These are phyloP conservation scores for Standfussiana lucernea DNA, from an alignment of 2,888 invertebrate species.

Conservation along the genomic window DNA sequence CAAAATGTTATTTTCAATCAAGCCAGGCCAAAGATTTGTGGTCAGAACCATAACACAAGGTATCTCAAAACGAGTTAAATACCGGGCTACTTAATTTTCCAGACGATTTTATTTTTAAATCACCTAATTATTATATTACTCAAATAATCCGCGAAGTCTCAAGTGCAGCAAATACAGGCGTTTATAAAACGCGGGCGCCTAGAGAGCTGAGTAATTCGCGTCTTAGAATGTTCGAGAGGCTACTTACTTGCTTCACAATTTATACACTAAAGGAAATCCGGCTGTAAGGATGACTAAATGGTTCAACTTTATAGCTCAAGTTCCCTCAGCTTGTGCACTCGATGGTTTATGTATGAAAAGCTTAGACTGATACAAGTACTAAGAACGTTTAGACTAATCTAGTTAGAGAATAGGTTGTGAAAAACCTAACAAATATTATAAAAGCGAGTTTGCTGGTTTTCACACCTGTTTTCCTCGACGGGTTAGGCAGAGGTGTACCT, in stretches of 20 bases:
- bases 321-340: slow-evolving; percentile 32
- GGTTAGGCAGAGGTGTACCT: too few relatives aligned
- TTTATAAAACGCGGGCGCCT: slow-evolving; percentile 50
- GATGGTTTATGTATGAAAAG: slow-evolving; percentile 41
- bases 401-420: background rate
- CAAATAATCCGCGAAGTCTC: slow-evolving; percentile 22
- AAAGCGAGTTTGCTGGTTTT: background rate
- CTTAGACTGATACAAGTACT: slow-evolving; percentile 23
- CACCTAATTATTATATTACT: background rate
- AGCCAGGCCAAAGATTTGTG: too few relatives aligned
- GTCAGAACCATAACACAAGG: too few relatives aligned
- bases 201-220: slow-evolving; percentile 54
- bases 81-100: background rate
- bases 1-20: too few relatives aligned
- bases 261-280: slow-evolving; percentile 55
- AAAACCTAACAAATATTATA: background rate
- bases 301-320: slow-evolving; percentile 49
- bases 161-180: slow-evolving; percentile 19
- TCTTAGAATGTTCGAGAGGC: slow-evolving; percentile 61
- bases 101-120: background rate
- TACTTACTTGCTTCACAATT: slow-evolving; percentile 57
- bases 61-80: background rate
- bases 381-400: too few relatives aligned
- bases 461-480: too few relatives aligned
- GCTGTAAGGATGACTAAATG: slow-evolving; percentile 59